phyloP scores from a whole-genome alignment of 2,888 invertebrate genomes.

The Celastrina argiolus region DNA sequence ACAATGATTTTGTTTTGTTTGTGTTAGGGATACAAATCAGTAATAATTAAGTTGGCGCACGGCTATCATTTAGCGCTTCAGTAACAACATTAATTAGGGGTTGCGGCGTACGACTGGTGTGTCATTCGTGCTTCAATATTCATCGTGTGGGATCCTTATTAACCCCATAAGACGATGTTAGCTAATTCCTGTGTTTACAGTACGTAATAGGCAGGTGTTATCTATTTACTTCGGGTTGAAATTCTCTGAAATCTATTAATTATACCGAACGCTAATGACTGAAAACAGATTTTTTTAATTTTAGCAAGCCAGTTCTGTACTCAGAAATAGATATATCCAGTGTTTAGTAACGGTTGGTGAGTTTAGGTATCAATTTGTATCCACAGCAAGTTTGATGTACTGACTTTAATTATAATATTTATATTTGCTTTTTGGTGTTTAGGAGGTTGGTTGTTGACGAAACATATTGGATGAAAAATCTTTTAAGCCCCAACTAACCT shows the following conservation, averaged over 20 bases:
- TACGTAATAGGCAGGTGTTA: background rate
- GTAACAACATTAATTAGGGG: conserved; percentile 16
- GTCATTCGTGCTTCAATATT: background rate
- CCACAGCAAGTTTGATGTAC: no score
- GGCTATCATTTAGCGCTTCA: conserved; percentile 15
- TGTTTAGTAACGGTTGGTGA: no score
- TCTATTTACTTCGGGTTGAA: background rate
- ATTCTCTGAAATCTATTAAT: background rate
- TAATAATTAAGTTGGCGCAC: background rate
- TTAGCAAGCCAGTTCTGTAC: no score
- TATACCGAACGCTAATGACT: background rate
- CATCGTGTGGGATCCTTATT: conserved; percentile 12
- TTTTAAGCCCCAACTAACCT: no score
- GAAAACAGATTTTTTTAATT: background rate
- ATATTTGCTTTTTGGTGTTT: no score
- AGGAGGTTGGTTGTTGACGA: no score
- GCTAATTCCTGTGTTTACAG: conserved; percentile 8
- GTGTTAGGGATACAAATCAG: background rate
- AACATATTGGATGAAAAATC: no score
- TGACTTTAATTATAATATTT: no score
- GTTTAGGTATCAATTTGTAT: no score
- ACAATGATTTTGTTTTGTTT: conserved; percentile 2
- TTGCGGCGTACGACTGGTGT: background rate
- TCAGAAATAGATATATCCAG: no score
- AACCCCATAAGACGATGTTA: background rate